Percentiles rank a stretch among this genome's conserved stretches.
Conservation (phyloP, 2,888 invertebrate genomes). For the Monopis laevigella region DNA sequence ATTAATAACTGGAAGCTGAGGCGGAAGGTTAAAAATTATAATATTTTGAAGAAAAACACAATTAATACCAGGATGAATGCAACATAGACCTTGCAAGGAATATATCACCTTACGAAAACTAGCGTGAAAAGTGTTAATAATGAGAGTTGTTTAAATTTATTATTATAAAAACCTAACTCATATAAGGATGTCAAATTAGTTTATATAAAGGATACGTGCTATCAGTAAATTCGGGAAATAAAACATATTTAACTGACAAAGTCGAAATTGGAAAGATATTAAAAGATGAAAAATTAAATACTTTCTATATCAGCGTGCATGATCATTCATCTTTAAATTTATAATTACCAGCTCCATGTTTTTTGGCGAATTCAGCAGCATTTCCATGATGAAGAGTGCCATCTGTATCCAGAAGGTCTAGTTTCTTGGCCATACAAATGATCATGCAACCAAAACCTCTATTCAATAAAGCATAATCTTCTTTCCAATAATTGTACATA, state of each 20-base stretch:
- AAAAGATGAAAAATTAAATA: not conserved
- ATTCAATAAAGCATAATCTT: conserved; percentile 31
- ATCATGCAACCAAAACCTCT: conserved; percentile 39
- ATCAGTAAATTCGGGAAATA: not conserved
- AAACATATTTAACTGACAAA: not conserved
- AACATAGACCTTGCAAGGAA: no score
- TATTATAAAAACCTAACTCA: no score
- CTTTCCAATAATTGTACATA: conserved; percentile 44
- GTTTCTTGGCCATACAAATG: conserved; percentile 39
- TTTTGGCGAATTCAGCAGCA: conserved; percentile 31
- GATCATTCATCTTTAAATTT: no score
- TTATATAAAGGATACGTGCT: no score
- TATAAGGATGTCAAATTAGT: no score
- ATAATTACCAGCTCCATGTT: conserved; percentile 35
- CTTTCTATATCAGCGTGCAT: not conserved
- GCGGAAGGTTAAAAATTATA: no score
- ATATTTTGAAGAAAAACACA: no score
- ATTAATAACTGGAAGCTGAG: no score
- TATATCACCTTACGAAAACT: no score
- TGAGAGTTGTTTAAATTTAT: no score
- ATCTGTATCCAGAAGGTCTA: conserved; percentile 28
- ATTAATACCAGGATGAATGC: no score
- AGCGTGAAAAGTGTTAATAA: no score
- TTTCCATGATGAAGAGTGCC: conserved; percentile 37
- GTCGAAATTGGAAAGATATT: not conserved